phyloP scores from a whole-genome alignment of 2,797 vertebrate species.

The Gadopsis marmoratus region DNA sequence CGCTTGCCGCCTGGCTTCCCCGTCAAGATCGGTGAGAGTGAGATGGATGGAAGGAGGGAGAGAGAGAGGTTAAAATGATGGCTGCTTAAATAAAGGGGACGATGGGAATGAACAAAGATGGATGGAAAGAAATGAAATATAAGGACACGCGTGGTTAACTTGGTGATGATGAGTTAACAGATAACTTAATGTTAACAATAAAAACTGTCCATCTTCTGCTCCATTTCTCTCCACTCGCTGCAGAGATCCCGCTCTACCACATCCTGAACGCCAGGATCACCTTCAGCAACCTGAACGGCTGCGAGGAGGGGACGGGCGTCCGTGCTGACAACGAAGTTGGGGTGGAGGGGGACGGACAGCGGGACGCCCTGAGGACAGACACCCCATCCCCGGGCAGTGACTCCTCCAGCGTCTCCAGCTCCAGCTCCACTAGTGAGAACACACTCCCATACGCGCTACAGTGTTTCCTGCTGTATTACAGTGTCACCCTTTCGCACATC shows the following conservation, averaged over 20 bases:
- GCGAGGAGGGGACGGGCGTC: constrained; percentile 87
- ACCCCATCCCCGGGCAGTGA: constrained; percentile 94
- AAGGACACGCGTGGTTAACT: neutral
- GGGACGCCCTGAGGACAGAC: constrained; percentile 89
- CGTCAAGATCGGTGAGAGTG: constrained; percentile 92
- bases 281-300: constrained; percentile 97
- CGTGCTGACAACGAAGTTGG: constrained; percentile 64
- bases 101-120: constrained; percentile 35
- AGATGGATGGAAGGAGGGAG: constrained; percentile 19
- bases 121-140: neutral
- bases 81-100: constrained; percentile 13
- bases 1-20: constrained; percentile 96
- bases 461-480: neutral
- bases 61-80: constrained; percentile 12
- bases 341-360: constrained; percentile 70
- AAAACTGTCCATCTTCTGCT: neutral
- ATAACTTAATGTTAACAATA: neutral
- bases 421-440: constrained; percentile 92
- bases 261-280: constrained; percentile 98
- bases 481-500: neutral
- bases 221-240: neutral
- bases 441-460: neutral
- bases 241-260: constrained; percentile 99
- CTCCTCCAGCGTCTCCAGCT: constrained; percentile 96
- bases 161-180: neutral